These are phyloP conservation scores for Melanostigma gelatinosum DNA, from an alignment of 2,113 vertebrate species.

Conservation along the genomic window DNA sequence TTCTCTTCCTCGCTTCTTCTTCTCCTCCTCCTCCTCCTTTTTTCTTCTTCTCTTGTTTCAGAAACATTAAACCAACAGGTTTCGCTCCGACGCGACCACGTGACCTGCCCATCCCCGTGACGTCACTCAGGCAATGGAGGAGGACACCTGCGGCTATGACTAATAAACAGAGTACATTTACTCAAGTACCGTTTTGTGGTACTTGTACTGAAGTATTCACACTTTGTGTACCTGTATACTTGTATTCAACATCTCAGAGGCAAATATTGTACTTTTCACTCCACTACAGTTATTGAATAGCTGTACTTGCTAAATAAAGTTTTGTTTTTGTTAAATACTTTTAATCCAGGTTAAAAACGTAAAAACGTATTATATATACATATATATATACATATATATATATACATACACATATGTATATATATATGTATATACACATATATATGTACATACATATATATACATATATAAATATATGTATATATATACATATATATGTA, in stretches of 20 bases:
- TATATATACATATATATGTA: too few relatives aligned
- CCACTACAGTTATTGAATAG: neutral
- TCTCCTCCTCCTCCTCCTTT: neutral
- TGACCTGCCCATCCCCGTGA: conserved; percentile 77
- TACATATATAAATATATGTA: too few relatives aligned
- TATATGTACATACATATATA: too few relatives aligned
- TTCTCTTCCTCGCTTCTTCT: conserved; percentile 18
- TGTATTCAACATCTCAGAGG: neutral
- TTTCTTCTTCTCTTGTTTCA: conserved; percentile 42
- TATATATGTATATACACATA: too few relatives aligned
- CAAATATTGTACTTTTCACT: neutral
- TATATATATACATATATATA: too few relatives aligned
- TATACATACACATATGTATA: too few relatives aligned
- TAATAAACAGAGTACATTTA: neutral
- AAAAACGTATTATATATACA: too few relatives aligned
- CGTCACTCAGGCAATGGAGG: conserved; percentile 20
- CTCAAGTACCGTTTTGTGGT: neutral
- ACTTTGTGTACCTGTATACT: neutral
- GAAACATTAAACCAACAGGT: conserved; percentile 57
- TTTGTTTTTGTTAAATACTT: too few relatives aligned
- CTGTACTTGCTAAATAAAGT: neutral
- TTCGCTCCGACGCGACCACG: conserved; percentile 48
- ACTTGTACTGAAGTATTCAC: neutral
- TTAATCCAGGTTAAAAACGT: too few relatives aligned
- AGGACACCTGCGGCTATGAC: conserved; percentile 41